phyloP scores from a whole-genome alignment of 2,888 invertebrate species.

The Dicycla oo region DNA sequence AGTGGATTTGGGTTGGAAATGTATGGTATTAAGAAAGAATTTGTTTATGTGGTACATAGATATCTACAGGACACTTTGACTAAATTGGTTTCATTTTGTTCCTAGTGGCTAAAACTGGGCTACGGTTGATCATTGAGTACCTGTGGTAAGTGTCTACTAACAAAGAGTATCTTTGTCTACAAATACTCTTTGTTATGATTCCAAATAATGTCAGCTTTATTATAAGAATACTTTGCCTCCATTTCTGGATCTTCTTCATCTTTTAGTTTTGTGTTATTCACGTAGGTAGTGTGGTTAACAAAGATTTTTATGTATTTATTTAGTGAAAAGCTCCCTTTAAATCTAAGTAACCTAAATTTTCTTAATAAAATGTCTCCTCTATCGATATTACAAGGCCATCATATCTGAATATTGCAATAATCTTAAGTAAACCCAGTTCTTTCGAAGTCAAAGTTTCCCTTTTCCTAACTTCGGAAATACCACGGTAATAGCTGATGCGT shows the following conservation, averaged over 20 bases:
- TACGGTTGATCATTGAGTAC: background rate
- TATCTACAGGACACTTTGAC: background rate
- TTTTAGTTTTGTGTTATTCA: background rate
- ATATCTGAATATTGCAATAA: conserved; percentile 61
- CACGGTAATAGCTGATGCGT: conserved; percentile 49
- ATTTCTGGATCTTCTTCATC: background rate
- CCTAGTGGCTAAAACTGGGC: too few species aligned
- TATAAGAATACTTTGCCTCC: background rate
- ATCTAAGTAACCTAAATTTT: background rate
- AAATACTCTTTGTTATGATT: background rate
- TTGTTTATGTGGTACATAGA: background rate
- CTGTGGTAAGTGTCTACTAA: too few species aligned
- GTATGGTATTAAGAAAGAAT: background rate
- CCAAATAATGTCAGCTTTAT: background rate
- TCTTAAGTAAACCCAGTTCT: conserved; percentile 54
- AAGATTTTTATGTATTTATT: background rate
- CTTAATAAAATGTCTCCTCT: conserved; percentile 14
- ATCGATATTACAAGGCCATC: conserved; percentile 33
- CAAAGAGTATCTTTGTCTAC: too few species aligned
- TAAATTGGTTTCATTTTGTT: background rate
- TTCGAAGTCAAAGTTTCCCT: conserved; percentile 44
- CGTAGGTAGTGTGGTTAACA: background rate
- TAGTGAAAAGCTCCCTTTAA: background rate
- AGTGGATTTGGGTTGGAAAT: background rate
- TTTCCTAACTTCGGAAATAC: conserved; percentile 41